A percentile compares a stretch with the other conserved stretches of the same genome.
Evolutionary conservation across 1,140 invertebrate species (phyloP).

Genomic region (Nasonia longicornis): DNA sequence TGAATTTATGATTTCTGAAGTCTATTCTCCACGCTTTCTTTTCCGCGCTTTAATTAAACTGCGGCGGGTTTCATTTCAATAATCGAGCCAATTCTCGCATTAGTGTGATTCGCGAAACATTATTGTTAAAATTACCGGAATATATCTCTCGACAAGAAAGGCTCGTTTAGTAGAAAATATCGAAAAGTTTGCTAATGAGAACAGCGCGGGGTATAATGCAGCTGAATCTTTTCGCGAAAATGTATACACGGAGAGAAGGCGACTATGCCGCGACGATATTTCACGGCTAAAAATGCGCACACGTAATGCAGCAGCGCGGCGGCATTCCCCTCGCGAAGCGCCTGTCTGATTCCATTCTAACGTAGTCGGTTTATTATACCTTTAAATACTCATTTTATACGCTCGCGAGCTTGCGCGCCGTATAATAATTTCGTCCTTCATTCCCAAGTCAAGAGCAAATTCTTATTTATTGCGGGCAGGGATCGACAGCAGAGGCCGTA

Average conservation of each 20-base stretch:
- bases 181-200: too few species aligned
- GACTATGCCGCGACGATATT: not conserved
- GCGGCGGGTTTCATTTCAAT: slow-evolving; percentile 24
- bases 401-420: slow-evolving; percentile 7
- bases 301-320: not conserved
- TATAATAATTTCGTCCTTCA: slow-evolving; percentile 36
- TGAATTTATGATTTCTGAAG: slow-evolving; percentile 42
- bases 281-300: slow-evolving; percentile 22
- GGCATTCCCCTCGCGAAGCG: not conserved
- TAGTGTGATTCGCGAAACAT: not conserved
- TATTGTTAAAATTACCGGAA: not conserved
- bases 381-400: slow-evolving; percentile 34
- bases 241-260: not conserved
- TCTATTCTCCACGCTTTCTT: slow-evolving; percentile 4
- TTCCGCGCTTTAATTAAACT: slow-evolving; percentile 28
- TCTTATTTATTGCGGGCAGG: slow-evolving; percentile 40
- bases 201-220: too few species aligned
- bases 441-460: slow-evolving; percentile 37
- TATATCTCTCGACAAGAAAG: too few species aligned
- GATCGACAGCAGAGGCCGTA: not conserved
- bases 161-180: too few species aligned
- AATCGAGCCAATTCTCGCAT: not conserved
- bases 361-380: slow-evolving; percentile 39
- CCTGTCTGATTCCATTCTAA: slow-evolving; percentile 24
- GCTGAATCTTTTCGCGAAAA: not conserved